Conservation (phyloP, 2,888 invertebrate species). For the Pandemis heparana region DNA sequence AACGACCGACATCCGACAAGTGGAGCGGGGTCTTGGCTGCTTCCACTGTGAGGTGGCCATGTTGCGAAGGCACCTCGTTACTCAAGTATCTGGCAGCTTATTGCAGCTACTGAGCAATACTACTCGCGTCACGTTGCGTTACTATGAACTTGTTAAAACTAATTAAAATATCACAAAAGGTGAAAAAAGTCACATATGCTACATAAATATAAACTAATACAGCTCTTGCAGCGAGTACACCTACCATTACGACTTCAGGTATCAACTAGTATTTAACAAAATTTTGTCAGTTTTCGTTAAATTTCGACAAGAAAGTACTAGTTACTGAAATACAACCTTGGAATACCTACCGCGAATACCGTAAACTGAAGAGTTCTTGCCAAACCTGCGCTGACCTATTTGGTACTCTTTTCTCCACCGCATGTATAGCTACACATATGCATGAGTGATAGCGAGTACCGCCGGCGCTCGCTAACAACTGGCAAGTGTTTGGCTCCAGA, state of each 20-base stretch:
- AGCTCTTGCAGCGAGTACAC: not conserved
- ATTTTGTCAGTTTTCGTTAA: not conserved
- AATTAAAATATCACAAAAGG: conserved; percentile 61
- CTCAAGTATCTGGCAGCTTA: not conserved
- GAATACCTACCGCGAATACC: not conserved
- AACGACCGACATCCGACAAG: too few species aligned
- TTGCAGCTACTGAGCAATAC: not conserved
- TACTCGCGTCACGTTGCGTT: conserved; percentile 8
- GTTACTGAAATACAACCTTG: not conserved
- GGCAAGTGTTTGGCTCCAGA: not conserved
- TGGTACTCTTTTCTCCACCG: not conserved
- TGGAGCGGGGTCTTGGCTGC: too few species aligned
- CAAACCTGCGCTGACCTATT: not conserved
- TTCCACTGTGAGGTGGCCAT: not conserved
- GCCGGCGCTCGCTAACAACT: not conserved
- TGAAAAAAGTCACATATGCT: conserved; percentile 47
- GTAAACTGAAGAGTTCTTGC: not conserved
- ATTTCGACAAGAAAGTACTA: not conserved
- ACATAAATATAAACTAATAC: conserved; percentile 6
- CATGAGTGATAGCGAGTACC: not conserved
- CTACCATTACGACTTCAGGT: not conserved
- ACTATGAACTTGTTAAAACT: conserved; percentile 40
- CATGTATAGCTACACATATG: not conserved
- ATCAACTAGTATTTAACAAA: not conserved
- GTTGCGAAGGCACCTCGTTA: not conserved